Evolutionary conservation across 2,888 invertebrate species (phyloP).

Genomic region (Phaonia tiefii): DNA sequence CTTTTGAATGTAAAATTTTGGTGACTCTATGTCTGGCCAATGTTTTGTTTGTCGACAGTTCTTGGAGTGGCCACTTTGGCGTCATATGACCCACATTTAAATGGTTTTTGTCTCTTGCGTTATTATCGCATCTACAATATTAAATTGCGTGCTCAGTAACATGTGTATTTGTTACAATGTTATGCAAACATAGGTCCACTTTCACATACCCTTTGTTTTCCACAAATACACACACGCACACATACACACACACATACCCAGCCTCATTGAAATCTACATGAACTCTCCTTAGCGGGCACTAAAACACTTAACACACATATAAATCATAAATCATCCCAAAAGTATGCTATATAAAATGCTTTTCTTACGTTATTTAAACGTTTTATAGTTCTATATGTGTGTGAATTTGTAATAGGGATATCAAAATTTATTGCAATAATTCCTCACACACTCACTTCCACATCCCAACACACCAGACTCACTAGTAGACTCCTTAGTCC

Average conservation of each 20-base stretch:
- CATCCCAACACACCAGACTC: too few relatives aligned
- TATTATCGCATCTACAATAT: background rate
- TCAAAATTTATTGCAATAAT: background rate
- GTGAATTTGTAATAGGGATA: background rate
- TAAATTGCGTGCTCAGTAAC: constrained; percentile 6
- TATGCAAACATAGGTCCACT: background rate
- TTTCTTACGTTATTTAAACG: background rate
- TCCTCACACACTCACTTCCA: background rate
- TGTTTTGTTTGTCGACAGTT: constrained; percentile 26
- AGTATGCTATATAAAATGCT: background rate
- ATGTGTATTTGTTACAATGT: background rate
- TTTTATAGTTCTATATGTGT: background rate
- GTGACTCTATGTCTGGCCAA: constrained; percentile 52
- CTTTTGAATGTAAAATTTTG: background rate
- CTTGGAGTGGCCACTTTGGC: constrained; percentile 10
- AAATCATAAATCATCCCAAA: constrained; percentile 14
- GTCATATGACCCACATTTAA: constrained; percentile 49
- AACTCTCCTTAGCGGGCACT: background rate
- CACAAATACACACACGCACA: constrained; percentile 2
- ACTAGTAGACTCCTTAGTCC: too few relatives aligned
- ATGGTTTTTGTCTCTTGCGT: constrained; percentile 5
- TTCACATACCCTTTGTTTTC: background rate
- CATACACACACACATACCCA: background rate
- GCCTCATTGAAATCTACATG: background rate
- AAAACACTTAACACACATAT: constrained; percentile 3